These are phyloP conservation scores for Pseudocheirus occidentalis DNA, from an alignment of 2,797 vertebrate species.

Conservation along the genomic window DNA sequence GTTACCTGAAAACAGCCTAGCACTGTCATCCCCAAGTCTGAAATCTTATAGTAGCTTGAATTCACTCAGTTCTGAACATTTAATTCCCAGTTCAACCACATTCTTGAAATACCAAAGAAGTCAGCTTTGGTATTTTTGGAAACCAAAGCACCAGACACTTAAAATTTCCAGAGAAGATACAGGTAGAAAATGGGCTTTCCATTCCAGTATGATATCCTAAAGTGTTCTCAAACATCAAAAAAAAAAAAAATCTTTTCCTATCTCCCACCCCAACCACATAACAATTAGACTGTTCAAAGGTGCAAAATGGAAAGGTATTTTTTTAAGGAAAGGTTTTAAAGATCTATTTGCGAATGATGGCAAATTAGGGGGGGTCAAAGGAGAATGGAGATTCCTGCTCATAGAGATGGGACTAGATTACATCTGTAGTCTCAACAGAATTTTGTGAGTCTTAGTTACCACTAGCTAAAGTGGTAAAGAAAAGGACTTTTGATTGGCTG, in stretches of 20 bases:
- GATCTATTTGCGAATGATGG: not conserved
- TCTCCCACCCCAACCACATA: not conserved
- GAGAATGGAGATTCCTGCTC: not conserved
- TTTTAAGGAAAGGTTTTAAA: not conserved
- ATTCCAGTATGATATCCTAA: constrained; percentile 9
- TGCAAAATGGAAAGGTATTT: not conserved
- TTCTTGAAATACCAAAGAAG: constrained; percentile 8
- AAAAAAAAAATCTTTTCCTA: not conserved
- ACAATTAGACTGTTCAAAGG: not conserved
- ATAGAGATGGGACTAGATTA: not conserved
- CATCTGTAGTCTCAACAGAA: not conserved
- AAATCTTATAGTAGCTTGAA: not conserved
- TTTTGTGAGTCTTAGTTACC: not conserved
- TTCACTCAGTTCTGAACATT: not conserved
- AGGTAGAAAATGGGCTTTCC: constrained; percentile 40
- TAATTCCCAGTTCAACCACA: not conserved
- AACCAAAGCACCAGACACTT: constrained; percentile 26
- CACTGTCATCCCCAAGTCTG: not conserved
- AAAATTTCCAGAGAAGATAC: constrained; percentile 49
- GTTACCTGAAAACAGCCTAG: not conserved
- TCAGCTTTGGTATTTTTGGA: constrained; percentile 11
- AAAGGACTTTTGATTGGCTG: not conserved
- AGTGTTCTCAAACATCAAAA: not conserved
- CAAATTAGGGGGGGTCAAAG: not conserved
- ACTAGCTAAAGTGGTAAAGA: not conserved